phyloP scores from a whole-genome alignment of 2,888 invertebrate species.

The Vannuccia rotundouncinata region DNA sequence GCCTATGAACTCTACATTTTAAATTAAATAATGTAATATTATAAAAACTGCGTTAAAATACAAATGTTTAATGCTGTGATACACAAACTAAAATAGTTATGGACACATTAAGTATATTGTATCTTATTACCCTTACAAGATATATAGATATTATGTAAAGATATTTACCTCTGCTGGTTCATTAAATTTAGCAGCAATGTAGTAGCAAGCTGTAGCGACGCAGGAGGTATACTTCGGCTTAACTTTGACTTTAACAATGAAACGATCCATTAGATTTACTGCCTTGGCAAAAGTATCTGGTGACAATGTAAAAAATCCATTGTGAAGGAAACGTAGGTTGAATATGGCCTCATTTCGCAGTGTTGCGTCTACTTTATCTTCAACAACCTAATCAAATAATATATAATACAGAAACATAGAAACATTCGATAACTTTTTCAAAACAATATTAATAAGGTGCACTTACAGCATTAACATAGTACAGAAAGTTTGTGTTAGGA shows the following conservation, averaged over 20 bases:
- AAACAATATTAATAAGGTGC: neutral
- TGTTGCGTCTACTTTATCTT: slow-evolving; percentile 27
- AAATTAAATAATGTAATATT: neutral
- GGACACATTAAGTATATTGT: too few relatives aligned
- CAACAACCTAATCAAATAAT: neutral
- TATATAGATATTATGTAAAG: too few relatives aligned
- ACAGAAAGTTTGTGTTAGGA: slow-evolving; percentile 27
- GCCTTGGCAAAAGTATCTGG: slow-evolving; percentile 47
- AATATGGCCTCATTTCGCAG: slow-evolving; percentile 30
- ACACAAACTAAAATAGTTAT: too few relatives aligned
- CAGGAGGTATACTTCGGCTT: slow-evolving; percentile 47
- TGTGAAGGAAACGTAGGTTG: slow-evolving; percentile 47
- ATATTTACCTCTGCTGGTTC: slow-evolving; percentile 23
- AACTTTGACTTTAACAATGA: slow-evolving; percentile 48
- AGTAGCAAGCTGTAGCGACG: slow-evolving; percentile 48
- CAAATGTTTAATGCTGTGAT: neutral
- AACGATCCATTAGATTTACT: slow-evolving; percentile 46
- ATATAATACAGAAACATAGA: too few relatives aligned
- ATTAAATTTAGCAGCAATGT: slow-evolving; percentile 45
- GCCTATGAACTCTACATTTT: slow-evolving; percentile 2
- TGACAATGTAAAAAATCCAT: slow-evolving; percentile 46
- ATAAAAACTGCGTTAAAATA: neutral
- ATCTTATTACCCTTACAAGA: too few relatives aligned
- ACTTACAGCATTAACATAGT: slow-evolving; percentile 29
- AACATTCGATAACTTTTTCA: too few relatives aligned